These are phyloP conservation scores for Dicentrarchus labrax DNA, from an alignment of 2,113 vertebrate genomes.

Conservation along the genomic window DNA sequence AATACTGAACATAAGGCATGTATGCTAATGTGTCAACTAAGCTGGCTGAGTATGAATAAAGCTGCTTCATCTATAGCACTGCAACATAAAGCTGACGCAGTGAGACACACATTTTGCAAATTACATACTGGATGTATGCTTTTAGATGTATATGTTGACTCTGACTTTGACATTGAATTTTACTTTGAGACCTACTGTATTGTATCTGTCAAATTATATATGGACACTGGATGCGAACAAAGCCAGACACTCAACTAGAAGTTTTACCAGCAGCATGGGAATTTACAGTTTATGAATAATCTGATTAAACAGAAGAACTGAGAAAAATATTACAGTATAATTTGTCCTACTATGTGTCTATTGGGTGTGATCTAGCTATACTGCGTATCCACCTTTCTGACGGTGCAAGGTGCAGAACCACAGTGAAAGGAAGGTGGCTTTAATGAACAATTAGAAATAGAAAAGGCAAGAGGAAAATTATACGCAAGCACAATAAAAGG, in stretches of 20 bases:
- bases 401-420: conserved; percentile 19
- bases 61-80: conserved; percentile 51
- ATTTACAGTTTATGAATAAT: conserved; percentile 24
- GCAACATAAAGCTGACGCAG: conserved; percentile 30
- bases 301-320: conserved; percentile 27
- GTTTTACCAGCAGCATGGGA: background rate
- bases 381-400: conserved; percentile 16
- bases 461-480: conserved; percentile 24
- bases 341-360: conserved; percentile 5
- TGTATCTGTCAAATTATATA: background rate
- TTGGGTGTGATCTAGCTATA: conserved; percentile 6
- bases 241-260: background rate
- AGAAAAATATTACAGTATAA: conserved; percentile 7
- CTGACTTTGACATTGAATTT: conserved; percentile 10
- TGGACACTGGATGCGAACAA: background rate
- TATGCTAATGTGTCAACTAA: conserved; percentile 76
- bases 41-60: conserved; percentile 71
- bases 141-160: conserved; percentile 20
- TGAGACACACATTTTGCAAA: conserved; percentile 43
- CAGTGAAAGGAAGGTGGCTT: conserved; percentile 6
- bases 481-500: conserved; percentile 26
- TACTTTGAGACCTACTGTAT: background rate
- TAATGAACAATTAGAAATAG: conserved; percentile 11
- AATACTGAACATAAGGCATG: conserved; percentile 67
- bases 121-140: conserved; percentile 39